Base-by-base conservation (phyloP, 2,888 invertebrate genomes). In the Lasioglossum leucozonium region DNA sequence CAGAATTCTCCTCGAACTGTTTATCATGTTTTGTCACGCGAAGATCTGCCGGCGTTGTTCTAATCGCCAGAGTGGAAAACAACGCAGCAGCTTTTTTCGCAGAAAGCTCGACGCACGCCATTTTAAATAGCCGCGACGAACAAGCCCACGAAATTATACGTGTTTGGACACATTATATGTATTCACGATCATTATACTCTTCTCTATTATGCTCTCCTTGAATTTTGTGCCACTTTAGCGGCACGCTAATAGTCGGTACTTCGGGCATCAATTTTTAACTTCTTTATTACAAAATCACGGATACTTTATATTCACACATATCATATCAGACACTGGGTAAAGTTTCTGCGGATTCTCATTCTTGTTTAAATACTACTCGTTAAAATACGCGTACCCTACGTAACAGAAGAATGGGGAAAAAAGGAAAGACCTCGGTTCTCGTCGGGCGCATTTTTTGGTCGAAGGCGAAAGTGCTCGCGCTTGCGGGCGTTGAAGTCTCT, bases 21-120 rank as follows among this genome's bases (percentile, higher is more conserved):
- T 88, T 84, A 86, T 85, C 85, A 87, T 85, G 77, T 69, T 79
- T 84, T 86, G 92, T 92, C 92, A 92, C 92, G 92, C 92, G 79
- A 92, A 84, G 81, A 72, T 83, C 67, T 58, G 72, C 78, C 77
- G 51, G 74, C 67, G n/a, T n/a, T n/a, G 55, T 65, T 51, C 75
- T 83, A 62, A 88, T 82, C 86, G 85, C 77, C 78, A 72, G 83
- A 37, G 80, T 90, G 83, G 82, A 75, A 78, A 67, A 82, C 58
- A 82, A 83, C 83, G 71, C 85, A 86, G 81, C 83, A 81, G 34
- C 44, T 67, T 11, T 16, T 81, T 86, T 88, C 81, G 82, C 44
- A 73, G 83, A 84, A 89, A 77, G 18, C 0, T n/a, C 65, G 71
- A 22, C 74, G 67, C 65, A 34, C 65, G 65, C 65, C 65, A 65